phyloP scores from a whole-genome alignment of 2,797 vertebrate species.

The Catamblyrhynchus diadema region DNA sequence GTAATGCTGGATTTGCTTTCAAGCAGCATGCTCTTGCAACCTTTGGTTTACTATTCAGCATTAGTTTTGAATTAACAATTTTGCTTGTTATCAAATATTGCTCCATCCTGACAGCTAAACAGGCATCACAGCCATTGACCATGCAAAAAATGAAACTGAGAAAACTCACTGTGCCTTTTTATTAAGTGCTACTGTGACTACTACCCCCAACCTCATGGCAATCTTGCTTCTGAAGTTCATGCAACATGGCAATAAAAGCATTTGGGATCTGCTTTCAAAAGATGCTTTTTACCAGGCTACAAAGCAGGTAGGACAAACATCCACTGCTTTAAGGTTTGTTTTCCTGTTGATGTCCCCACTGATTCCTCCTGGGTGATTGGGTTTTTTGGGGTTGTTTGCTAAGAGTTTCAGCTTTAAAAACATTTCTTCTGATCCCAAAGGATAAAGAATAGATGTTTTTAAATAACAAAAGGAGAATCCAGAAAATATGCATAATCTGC shows the following conservation, averaged over 20 bases:
- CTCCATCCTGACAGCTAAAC: background rate
- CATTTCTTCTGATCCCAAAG: background rate
- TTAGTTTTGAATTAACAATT: background rate
- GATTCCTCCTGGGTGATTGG: fast-evolving
- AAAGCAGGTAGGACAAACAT: background rate
- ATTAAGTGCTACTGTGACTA: background rate
- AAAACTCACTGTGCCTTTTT: background rate
- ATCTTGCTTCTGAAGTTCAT: background rate
- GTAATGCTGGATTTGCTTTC: background rate
- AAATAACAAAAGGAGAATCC: background rate
- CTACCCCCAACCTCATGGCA: background rate
- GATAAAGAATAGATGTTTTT: background rate
- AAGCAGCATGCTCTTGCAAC: background rate
- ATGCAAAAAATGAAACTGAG: background rate
- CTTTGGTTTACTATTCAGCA: background rate
- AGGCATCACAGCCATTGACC: background rate
- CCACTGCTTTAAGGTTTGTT: background rate
- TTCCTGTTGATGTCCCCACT: background rate
- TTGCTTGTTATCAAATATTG: background rate
- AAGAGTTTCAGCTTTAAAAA: background rate
- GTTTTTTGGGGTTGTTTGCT: background rate
- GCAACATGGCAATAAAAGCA: background rate
- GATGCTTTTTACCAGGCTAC: background rate
- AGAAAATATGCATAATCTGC: background rate
- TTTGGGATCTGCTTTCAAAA: background rate